These are phyloP conservation scores for Emydocephalus ijimae DNA, from an alignment of 2,113 vertebrate genomes.

Conservation along the genomic window DNA sequence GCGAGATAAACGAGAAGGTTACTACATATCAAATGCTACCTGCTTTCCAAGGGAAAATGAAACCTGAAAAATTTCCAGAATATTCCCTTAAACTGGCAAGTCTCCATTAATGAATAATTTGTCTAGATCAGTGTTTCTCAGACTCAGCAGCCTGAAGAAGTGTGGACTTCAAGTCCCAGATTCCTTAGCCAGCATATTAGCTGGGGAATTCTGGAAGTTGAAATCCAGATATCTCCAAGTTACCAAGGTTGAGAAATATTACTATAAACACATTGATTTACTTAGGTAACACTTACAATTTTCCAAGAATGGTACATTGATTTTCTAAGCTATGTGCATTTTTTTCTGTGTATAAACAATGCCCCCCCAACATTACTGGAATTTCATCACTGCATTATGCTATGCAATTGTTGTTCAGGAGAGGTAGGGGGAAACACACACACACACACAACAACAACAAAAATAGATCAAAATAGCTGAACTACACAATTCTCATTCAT, in stretches of 20 bases:
- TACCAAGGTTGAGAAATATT: no score
- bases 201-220: no score
- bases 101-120: slow-evolving; percentile 73
- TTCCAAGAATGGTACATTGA: slow-evolving; percentile 70
- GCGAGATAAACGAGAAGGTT: slow-evolving; percentile 13
- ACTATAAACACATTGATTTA: no score
- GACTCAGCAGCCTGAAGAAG: no score
- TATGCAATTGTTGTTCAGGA: no score
- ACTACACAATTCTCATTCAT: no score
- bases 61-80: slow-evolving; percentile 70
- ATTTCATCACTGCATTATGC: no score
- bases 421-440: no score
- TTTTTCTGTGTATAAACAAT: slow-evolving; percentile 68
- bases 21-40: slow-evolving; percentile 53
- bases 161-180: no score
- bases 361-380: slow-evolving; percentile 39
- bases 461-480: no score
- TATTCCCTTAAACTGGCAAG: slow-evolving; percentile 69
- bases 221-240: no score
- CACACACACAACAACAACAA: background rate
- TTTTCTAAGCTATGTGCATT: slow-evolving; percentile 59
- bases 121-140: slow-evolving; percentile 68
- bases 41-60: slow-evolving; percentile 70
- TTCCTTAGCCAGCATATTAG: no score
- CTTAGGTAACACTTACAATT: slow-evolving; percentile 78